Evolutionary conservation across 2,113 vertebrate species (phyloP).

Genomic region (Macroglossus sobrinus): DNA sequence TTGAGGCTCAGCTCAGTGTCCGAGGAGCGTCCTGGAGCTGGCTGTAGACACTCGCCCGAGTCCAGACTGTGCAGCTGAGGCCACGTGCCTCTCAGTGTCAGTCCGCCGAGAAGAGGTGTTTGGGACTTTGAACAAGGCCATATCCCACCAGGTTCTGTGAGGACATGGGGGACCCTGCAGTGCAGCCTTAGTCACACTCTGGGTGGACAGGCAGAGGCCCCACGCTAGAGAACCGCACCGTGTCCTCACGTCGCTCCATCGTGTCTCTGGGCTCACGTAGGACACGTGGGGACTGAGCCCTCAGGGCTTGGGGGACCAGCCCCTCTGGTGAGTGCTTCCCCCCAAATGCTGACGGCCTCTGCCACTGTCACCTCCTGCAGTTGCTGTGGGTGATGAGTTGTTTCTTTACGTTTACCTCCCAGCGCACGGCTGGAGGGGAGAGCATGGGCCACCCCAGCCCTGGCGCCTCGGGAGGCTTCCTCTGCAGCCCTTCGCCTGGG

Average conservation of each 20-base stretch:
- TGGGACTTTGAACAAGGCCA: not conserved
- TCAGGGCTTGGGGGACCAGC: fast-evolving
- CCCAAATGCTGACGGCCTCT: fast-evolving
- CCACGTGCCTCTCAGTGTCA: not conserved
- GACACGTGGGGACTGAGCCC: fast-evolving
- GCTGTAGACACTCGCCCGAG: fast-evolving
- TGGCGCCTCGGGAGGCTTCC: not conserved
- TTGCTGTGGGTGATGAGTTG: fast-evolving
- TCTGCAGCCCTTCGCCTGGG: not conserved
- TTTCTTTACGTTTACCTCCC: not conserved
- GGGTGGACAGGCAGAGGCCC: fast-evolving
- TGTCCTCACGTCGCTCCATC: fast-evolving
- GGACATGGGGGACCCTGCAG: not conserved
- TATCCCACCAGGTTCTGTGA: not conserved
- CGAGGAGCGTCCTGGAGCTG: not conserved
- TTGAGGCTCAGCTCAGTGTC: not conserved
- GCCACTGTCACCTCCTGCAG: fast-evolving
- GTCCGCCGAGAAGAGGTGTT: not conserved
- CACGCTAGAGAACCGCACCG: fast-evolving
- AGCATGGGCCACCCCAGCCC: not conserved
- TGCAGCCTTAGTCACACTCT: not conserved
- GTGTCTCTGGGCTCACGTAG: fast-evolving
- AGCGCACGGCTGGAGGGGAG: not conserved
- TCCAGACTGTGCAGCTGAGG: fast-evolving
- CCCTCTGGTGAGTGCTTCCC: fast-evolving